Conservation (phyloP, 1,140 invertebrate genomes). For the Lanistes nyassanus region DNA sequence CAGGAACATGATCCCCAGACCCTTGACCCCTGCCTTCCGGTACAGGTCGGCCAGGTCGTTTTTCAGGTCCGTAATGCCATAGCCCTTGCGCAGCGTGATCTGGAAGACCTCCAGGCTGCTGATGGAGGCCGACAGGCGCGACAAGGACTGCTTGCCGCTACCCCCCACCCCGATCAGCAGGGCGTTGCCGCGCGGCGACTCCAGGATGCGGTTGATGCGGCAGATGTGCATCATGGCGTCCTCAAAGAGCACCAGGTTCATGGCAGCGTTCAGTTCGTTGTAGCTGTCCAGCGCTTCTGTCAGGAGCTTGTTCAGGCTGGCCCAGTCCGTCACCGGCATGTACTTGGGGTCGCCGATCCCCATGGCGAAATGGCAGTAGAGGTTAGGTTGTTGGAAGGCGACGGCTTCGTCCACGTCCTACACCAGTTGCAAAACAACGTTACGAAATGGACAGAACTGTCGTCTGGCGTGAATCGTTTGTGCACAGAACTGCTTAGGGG, state of each 20-base stretch:
- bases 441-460: no score
- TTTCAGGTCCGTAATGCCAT: slow-evolving; percentile 87
- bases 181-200: slow-evolving; percentile 93
- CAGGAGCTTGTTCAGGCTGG: slow-evolving; percentile 81
- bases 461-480: background rate
- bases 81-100: slow-evolving; percentile 92
- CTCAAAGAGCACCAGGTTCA: slow-evolving; percentile 97
- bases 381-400: slow-evolving; percentile 87
- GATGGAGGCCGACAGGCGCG: slow-evolving; percentile 92
- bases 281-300: slow-evolving; percentile 91
- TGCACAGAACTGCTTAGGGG: background rate
- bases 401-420: slow-evolving; percentile 84
- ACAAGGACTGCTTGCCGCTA: slow-evolving; percentile 93
- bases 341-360: slow-evolving; percentile 96
- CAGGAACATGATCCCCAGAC: slow-evolving; percentile 91
- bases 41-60: slow-evolving; percentile 87
- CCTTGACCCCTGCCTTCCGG: slow-evolving; percentile 88
- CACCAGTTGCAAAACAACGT: slow-evolving; percentile 28
- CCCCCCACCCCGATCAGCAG: slow-evolving; percentile 95
- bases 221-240: slow-evolving; percentile 95
- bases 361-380: slow-evolving; percentile 90
- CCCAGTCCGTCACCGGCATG: slow-evolving; percentile 83
- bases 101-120: slow-evolving; percentile 85
- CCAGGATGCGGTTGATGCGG: slow-evolving; percentile 93
- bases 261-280: slow-evolving; percentile 94